A percentile compares a stretch with the other conserved stretches of the same genome.
phyloP scores from a whole-genome alignment of 2,113 vertebrate species.

The Gnathonemus echidnorhynchus region DNA sequence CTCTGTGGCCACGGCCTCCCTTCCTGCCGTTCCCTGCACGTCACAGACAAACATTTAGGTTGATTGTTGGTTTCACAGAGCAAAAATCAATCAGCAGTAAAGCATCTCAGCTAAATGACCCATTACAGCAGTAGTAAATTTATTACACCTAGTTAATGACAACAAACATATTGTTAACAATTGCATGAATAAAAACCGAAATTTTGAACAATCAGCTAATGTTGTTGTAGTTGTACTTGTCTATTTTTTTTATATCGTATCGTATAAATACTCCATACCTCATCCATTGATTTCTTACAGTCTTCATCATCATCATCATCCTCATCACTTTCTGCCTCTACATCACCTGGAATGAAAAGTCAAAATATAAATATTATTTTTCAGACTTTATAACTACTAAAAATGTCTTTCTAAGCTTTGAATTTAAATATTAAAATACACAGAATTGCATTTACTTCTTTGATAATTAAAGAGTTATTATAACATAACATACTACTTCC shows the following conservation, averaged over 20 bases:
- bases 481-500: not conserved
- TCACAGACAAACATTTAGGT: not conserved
- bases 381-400: not conserved
- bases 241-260: not conserved
- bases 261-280: constrained; percentile 37
- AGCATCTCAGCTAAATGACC: not conserved
- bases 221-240: not conserved
- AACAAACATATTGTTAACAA: not conserved
- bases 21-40: constrained; percentile 80
- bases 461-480: not conserved
- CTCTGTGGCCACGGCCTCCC: constrained; percentile 88
- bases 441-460: not conserved
- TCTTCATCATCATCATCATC: constrained; percentile 77
- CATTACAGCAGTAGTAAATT: not conserved
- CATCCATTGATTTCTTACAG: constrained; percentile 95
- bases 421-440: not conserved
- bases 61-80: not conserved
- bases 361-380: not conserved
- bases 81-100: not conserved
- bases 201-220: not conserved
- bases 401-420: not conserved
- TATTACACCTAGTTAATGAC: not conserved
- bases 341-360: constrained; percentile 60
- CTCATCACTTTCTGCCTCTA: constrained; percentile 78
- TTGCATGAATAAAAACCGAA: not conserved